Evolutionary conservation across 2,888 invertebrate genomes (phyloP).

Genomic region (Druceiella hillmani): DNA sequence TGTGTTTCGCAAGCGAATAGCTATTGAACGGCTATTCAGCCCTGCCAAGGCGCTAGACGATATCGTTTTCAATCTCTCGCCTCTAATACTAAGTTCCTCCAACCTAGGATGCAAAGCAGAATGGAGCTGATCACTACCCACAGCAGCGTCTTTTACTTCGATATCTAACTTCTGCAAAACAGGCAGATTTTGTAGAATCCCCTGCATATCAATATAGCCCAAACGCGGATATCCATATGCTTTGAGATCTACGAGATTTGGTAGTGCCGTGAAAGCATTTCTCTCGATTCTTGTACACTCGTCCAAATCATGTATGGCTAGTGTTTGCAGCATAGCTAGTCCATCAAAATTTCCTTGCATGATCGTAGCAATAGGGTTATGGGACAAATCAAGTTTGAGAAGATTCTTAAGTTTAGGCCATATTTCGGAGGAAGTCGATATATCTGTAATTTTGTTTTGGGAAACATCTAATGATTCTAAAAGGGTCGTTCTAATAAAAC

Average conservation of each 20-base stretch:
- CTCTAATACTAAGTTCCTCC: constrained; percentile 66
- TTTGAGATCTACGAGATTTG: constrained; percentile 63
- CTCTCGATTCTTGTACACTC: constrained; percentile 76
- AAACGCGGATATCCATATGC: constrained; percentile 73
- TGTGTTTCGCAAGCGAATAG: constrained; percentile 74
- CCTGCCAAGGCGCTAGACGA: constrained; percentile 82
- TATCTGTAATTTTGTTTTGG: constrained; percentile 57
- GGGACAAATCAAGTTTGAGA: constrained; percentile 70
- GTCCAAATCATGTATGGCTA: constrained; percentile 62
- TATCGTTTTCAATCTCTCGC: constrained; percentile 67
- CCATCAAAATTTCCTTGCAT: constrained; percentile 71
- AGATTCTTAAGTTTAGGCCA: constrained; percentile 69
- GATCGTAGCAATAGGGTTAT: constrained; percentile 76
- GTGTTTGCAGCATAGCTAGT: constrained; percentile 56
- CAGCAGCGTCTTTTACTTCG: constrained; percentile 78
- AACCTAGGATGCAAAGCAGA: constrained; percentile 74
- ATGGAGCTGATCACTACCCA: constrained; percentile 78
- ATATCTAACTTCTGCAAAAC: constrained; percentile 73
- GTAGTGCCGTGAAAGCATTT: constrained; percentile 67
- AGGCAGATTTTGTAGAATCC: constrained; percentile 69
- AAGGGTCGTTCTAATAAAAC: constrained; percentile 74
- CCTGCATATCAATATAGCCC: constrained; percentile 82
- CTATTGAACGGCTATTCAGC: constrained; percentile 64
- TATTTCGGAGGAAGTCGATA: constrained; percentile 55
- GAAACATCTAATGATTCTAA: constrained; percentile 75